Conservation (phyloP, 2,888 invertebrate species). For the Hololepta plana region DNA sequence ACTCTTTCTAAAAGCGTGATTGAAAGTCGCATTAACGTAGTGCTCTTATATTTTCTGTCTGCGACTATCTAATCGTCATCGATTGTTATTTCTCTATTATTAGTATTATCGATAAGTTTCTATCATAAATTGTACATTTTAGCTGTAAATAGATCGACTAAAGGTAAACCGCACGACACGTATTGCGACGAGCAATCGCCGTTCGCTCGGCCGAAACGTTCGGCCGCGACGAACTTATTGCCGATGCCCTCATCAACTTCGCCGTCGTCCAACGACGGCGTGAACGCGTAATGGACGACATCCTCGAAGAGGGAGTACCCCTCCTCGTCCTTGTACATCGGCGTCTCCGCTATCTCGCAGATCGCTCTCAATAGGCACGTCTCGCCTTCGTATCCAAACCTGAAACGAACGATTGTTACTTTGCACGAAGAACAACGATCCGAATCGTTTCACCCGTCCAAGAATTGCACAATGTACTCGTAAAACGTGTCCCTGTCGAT, state of each 20-base stretch:
- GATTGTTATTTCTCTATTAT: too few species aligned
- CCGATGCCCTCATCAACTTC: slow-evolving; percentile 1
- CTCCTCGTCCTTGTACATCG: slow-evolving; percentile 18
- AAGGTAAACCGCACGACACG: slow-evolving; percentile 6
- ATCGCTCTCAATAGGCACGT: slow-evolving; percentile 18
- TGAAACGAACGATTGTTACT: slow-evolving; percentile 10
- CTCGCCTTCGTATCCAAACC: slow-evolving; percentile 19
- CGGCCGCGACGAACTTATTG: slow-evolving; percentile 7
- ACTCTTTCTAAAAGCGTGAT: too few species aligned
- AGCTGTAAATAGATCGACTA: slow-evolving; percentile 6
- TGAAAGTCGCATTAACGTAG: too few species aligned
- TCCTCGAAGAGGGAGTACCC: slow-evolving; percentile 25
- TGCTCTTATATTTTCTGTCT: too few species aligned
- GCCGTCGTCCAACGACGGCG: slow-evolving; percentile 11
- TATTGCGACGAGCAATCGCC: slow-evolving; percentile 6
- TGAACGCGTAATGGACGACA: slow-evolving; percentile 22
- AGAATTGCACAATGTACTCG: slow-evolving; percentile 15
- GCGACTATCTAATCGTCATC: too few species aligned
- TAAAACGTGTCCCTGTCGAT: slow-evolving; percentile 18
- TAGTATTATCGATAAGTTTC: not conserved
- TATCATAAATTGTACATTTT: slow-evolving; percentile 4
- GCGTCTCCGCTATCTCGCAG: slow-evolving; percentile 21
- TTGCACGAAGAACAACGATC: slow-evolving; percentile 2
- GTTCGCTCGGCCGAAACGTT: slow-evolving; percentile 6
- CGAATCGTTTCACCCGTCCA: slow-evolving; percentile 15